These are phyloP conservation scores for Ganaspis brasiliensis DNA, from an alignment of 2,888 invertebrate species.

Conservation along the genomic window DNA sequence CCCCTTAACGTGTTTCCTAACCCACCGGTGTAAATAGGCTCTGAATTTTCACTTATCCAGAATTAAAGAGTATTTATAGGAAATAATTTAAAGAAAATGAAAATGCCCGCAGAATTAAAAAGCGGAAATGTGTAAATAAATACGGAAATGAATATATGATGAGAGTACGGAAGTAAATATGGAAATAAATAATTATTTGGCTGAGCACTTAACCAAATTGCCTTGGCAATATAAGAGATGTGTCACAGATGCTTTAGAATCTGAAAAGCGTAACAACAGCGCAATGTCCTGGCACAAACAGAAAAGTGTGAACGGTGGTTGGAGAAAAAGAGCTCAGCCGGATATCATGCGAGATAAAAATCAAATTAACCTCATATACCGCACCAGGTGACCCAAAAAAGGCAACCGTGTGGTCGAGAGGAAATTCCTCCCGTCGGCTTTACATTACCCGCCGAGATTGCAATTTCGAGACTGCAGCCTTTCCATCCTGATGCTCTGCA, in stretches of 20 bases:
- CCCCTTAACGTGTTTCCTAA: too few relatives aligned
- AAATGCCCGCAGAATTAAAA: too few relatives aligned
- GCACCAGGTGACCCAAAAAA: slow-evolving; percentile 67
- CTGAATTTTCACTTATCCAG: too few relatives aligned
- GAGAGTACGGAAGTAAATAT: too few relatives aligned
- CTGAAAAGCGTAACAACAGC: slow-evolving; percentile 21
- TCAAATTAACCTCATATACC: slow-evolving; percentile 75
- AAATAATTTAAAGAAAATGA: too few relatives aligned
- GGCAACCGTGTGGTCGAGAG: slow-evolving; percentile 57
- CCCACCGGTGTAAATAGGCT: too few relatives aligned
- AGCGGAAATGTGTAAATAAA: too few relatives aligned
- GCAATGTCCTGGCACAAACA: slow-evolving; percentile 42
- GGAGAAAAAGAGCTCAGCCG: slow-evolving; percentile 59
- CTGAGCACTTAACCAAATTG: neutral
- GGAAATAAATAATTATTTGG: neutral
- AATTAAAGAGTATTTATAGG: too few relatives aligned
- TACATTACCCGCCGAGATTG: slow-evolving; percentile 64
- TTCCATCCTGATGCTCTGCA: slow-evolving; percentile 50
- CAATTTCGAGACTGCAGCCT: slow-evolving; percentile 66
- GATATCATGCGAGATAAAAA: slow-evolving; percentile 76
- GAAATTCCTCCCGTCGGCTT: slow-evolving; percentile 54
- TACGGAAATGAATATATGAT: too few relatives aligned
- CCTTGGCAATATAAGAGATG: neutral
- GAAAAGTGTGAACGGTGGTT: slow-evolving; percentile 51
- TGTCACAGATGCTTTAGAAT: slow-evolving; percentile 28